Percentiles rank a stretch among this genome's conserved stretches.
Conservation (phyloP, 1,140 invertebrate genomes). For the Leptinotarsa lineolata region DNA sequence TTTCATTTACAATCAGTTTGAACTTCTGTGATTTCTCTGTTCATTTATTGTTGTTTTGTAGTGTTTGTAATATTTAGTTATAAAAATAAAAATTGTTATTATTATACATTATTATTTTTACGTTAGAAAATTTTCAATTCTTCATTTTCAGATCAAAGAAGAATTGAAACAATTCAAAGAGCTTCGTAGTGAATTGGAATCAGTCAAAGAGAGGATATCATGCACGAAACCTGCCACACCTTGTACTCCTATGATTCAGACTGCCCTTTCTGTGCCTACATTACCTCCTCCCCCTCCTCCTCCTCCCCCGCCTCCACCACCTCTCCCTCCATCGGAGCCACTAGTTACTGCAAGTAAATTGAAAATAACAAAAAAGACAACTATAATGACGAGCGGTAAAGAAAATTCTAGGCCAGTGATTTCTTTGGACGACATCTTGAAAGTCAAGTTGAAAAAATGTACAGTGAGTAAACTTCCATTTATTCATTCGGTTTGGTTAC, state of each 20-base stretch:
- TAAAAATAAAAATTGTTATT: too few species aligned
- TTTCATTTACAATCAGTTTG: too few species aligned
- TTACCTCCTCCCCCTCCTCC: constrained; percentile 36
- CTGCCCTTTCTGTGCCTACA: constrained; percentile 14
- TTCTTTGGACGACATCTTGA: constrained; percentile 47
- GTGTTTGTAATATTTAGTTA: too few species aligned
- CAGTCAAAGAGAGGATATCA: constrained; percentile 27
- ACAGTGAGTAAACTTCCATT: constrained; percentile 32
- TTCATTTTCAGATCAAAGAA: constrained; percentile 27
- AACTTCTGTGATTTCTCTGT: too few species aligned
- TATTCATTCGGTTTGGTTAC: too few species aligned
- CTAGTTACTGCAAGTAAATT: constrained; percentile 15
- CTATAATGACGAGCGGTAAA: constrained; percentile 4
- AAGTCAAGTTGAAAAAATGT: constrained; percentile 48
- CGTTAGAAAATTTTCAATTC: background rate
- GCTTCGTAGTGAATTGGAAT: constrained; percentile 31
- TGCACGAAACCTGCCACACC: constrained; percentile 21
- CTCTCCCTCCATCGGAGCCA: constrained; percentile 28
- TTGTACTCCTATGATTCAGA: constrained; percentile 2
- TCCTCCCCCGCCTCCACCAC: constrained; percentile 42
- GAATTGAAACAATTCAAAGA: constrained; percentile 29
- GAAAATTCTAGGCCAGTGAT: constrained; percentile 42
- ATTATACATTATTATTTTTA: too few species aligned
- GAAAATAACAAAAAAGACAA: constrained; percentile 7
- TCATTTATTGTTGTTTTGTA: too few species aligned